Evolutionary conservation across 2,113 vertebrate species (phyloP).

Genomic region (Coreoperca whiteheadi): DNA sequence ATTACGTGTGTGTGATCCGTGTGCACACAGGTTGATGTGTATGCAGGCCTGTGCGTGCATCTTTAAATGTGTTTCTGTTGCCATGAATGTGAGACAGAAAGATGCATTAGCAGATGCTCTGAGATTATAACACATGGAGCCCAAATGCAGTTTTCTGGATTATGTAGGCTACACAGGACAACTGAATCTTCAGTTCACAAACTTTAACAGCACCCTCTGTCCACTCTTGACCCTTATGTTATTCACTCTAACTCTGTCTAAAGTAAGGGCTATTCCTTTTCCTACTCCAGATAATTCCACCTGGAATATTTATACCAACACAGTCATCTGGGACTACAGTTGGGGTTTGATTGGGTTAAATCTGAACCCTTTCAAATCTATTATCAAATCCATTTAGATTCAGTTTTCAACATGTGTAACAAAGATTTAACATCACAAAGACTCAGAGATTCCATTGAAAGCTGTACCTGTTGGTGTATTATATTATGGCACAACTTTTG

Average conservation of each 20-base stretch:
- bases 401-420: not conserved
- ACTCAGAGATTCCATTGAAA: not conserved
- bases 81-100: slow-evolving; percentile 49
- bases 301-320: not conserved
- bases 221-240: not conserved
- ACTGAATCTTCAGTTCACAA: not conserved
- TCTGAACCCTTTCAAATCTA: not conserved
- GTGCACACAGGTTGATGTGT: slow-evolving; percentile 22
- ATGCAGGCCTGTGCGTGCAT: slow-evolving; percentile 40
- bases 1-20: slow-evolving; percentile 18
- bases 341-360: not conserved
- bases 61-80: slow-evolving; percentile 61
- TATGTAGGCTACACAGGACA: not conserved
- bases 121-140: slow-evolving; percentile 30
- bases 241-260: not conserved
- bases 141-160: slow-evolving; percentile 33
- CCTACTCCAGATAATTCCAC: not conserved
- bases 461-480: too few species aligned
- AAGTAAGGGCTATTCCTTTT: not conserved
- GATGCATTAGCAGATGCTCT: slow-evolving; percentile 64
- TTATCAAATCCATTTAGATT: not conserved
- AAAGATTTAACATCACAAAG: not conserved
- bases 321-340: not conserved
- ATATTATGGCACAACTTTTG: not conserved
- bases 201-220: not conserved